Evolutionary conservation across 2,888 invertebrate genomes (phyloP).

Genomic region (Diadromus collaris): DNA sequence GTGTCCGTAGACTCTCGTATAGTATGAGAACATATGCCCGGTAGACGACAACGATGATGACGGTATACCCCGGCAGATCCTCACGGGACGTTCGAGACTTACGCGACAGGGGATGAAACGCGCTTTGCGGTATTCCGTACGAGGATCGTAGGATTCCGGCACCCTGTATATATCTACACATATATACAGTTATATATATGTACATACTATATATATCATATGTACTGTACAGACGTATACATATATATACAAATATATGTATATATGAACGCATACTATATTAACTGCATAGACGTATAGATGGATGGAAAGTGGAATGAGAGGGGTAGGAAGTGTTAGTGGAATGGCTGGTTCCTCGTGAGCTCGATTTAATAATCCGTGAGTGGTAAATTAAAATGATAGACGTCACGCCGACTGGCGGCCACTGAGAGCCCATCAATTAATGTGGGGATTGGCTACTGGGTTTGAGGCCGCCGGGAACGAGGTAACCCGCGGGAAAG

Average conservation of each 20-base stretch:
- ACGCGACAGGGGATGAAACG: conserved; percentile 54
- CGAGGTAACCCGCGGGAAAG: conserved; percentile 40
- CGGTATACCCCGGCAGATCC: conserved; percentile 20
- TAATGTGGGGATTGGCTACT: conserved; percentile 65
- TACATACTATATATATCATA: too few species aligned
- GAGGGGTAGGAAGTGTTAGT: conserved; percentile 24
- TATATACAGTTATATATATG: too few species aligned
- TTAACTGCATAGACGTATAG: background rate
- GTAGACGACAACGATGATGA: conserved; percentile 26
- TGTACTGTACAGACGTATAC: too few species aligned
- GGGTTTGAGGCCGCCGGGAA: conserved; percentile 42
- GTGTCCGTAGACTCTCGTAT: conserved; percentile 28
- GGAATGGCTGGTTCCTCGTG: conserved; percentile 51
- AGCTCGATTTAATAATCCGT: conserved; percentile 73
- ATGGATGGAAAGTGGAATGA: conserved; percentile 25
- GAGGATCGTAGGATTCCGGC: conserved; percentile 39
- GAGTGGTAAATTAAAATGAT: conserved; percentile 77
- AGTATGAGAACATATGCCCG: conserved; percentile 21
- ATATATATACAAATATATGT: conserved; percentile 26
- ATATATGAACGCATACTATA: background rate
- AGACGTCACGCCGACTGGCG: conserved; percentile 72
- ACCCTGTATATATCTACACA: conserved; percentile 24
- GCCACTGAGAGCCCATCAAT: conserved; percentile 78
- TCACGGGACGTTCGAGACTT: conserved; percentile 34
- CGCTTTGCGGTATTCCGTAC: conserved; percentile 49